phyloP scores from a whole-genome alignment of 2,888 invertebrate species.

The Gonocerus acuteangulatus region DNA sequence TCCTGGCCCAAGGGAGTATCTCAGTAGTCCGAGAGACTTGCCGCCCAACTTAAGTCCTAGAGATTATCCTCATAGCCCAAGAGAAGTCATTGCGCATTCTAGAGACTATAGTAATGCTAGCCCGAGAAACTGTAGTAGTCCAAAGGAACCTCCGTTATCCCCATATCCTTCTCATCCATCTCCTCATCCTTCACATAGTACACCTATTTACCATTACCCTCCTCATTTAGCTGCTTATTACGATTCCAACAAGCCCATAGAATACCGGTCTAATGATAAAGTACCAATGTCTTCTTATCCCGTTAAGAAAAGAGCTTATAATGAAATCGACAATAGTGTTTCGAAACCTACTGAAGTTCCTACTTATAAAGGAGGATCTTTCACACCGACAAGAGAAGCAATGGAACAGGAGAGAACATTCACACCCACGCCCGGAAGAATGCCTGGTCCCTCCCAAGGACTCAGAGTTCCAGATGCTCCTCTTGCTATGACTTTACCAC shows the following conservation, averaged over 20 bases:
- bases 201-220: conserved; percentile 46
- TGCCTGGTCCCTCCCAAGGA: conserved; percentile 35
- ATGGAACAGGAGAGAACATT: conserved; percentile 39
- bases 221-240: conserved; percentile 51
- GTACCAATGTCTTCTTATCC: conserved; percentile 46
- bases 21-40: conserved; percentile 63
- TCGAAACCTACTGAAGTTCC: conserved; percentile 29
- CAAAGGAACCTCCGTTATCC: conserved; percentile 29
- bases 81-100: conserved; percentile 31
- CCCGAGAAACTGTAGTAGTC: conserved; percentile 2
- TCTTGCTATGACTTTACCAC: conserved; percentile 31
- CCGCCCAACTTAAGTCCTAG: conserved; percentile 42
- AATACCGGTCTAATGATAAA: conserved; percentile 43
- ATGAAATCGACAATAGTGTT: conserved; percentile 44
- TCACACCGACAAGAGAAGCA: conserved; percentile 38
- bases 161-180: conserved; percentile 27
- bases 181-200: conserved; percentile 44
- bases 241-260: conserved; percentile 36
- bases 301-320: conserved; percentile 57
- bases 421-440: conserved; percentile 39
- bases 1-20: conserved; percentile 31
- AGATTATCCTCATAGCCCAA: conserved; percentile 33
- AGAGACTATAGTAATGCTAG: conserved; percentile 16
- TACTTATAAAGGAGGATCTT: conserved; percentile 34
- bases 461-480: conserved; percentile 33